Conservation (phyloP, 2,113 vertebrate genomes). For the Pan paniscus region DNA sequence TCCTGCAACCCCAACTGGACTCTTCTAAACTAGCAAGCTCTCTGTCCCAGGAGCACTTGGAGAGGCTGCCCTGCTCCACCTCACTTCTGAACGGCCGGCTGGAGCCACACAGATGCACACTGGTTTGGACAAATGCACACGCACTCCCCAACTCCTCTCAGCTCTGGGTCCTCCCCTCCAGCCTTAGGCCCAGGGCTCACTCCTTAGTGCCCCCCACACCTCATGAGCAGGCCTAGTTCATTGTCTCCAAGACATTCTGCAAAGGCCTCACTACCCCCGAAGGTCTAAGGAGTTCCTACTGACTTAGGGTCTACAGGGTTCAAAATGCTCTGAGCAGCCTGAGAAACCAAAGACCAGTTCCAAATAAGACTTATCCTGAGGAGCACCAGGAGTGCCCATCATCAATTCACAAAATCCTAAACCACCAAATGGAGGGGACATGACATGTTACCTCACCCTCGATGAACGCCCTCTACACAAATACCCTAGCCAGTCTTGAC, state of each 20-base stretch:
- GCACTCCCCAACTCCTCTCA: not conserved
- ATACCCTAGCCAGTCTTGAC: accelerated
- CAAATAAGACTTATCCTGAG: no score
- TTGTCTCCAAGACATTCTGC: not conserved
- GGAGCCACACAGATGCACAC: no score
- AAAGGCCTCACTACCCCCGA: not conserved
- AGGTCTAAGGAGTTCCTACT: not conserved
- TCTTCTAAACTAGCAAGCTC: no score
- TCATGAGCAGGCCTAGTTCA: not conserved
- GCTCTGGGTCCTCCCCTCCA: not conserved
- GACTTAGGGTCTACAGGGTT: no score
- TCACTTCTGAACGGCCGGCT: not conserved
- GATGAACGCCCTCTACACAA: accelerated
- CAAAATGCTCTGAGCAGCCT: not conserved
- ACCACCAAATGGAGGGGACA: accelerated
- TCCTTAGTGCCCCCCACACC: accelerated
- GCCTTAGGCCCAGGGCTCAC: accelerated
- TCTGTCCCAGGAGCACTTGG: no score
- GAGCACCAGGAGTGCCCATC: no score
- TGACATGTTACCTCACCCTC: accelerated
- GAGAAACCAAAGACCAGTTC: no score
- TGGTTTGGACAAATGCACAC: no score
- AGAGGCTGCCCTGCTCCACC: not conserved
- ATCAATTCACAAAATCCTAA: not conserved
- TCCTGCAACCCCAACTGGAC: no score